Base-by-base conservation (phyloP, 2,797 vertebrate species). In the Sebastes wilsoni region DNA sequence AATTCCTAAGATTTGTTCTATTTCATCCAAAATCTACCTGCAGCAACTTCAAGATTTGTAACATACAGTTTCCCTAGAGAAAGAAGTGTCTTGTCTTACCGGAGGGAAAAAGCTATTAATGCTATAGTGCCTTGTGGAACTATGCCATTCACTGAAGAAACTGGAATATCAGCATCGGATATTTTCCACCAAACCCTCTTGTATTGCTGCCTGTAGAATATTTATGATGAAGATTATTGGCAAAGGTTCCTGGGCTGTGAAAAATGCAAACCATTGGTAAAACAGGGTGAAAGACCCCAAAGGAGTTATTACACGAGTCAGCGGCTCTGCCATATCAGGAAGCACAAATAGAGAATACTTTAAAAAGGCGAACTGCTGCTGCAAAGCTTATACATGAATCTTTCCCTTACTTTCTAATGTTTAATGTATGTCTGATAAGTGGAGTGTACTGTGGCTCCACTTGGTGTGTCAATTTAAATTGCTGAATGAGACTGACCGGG, bases 291-390 rank as follows among this genome's bases (percentile, higher is more conserved):
- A 82, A 80, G 77, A 89, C 65, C 87, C 79, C 81, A 88, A 86
- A 93, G 82, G 89, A 90, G 84, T 86, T 92, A 91, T 93, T 91
- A 91, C 88, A 93, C 49, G 78, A 94, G 79, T 93, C 91, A 84
- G 87, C 77, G 36, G 80, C 87, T 92, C 78, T 74, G 87, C 92
- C 88, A 79, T 84, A 89, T 89, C 83, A 81, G 79, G 70, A 83
- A 84, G 72, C 81, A 75, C 56, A 90, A 92, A 93, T 82, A 49
- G 80, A 77, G 83, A 90, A 88, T 85, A 34, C 87, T 84, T 92
- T 84, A 88, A 85, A 49, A 87, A 83, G 80, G 79, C 65, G 72
- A 87, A 85, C 86, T 88, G 89, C 87, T 79, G 85, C 88, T 70
- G 79, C 74, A 76, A 79, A 88, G 87, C 78, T 62, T 72, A 58